Conservation (phyloP, 1,140 invertebrate species). For the Odontomachus brunneus region DNA sequence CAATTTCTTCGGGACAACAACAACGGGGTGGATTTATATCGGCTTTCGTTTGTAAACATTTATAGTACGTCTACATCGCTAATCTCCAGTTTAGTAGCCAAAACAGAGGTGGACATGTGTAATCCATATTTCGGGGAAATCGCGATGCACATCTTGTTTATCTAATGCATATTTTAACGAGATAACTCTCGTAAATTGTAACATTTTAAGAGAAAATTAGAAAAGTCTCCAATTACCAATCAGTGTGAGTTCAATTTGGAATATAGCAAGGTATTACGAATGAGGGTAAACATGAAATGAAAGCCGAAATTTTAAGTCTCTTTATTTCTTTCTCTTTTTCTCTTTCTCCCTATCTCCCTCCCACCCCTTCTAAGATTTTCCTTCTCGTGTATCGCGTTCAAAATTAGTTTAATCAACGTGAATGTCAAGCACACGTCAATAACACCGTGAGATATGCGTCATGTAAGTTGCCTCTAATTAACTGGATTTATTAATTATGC, state of each 20-base stretch:
- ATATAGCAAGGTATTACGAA: not conserved
- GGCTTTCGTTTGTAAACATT: constrained; percentile 15
- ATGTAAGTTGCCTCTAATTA: constrained; percentile 11
- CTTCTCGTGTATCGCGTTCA: too few species aligned
- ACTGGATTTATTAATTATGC: constrained; percentile 36
- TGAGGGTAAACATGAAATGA: not conserved
- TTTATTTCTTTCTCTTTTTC: too few species aligned
- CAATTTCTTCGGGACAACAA: not conserved
- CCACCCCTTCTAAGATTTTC: too few species aligned
- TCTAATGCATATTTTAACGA: not conserved
- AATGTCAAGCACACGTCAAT: constrained; percentile 4
- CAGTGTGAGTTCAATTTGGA: not conserved
- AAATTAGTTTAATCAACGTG: not conserved
- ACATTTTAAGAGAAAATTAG: not conserved
- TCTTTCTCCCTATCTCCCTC: too few species aligned
- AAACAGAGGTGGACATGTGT: not conserved
- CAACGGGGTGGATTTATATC: not conserved
- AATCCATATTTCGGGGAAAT: constrained; percentile 21
- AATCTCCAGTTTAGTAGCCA: constrained; percentile 15
- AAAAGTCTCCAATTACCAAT: not conserved
- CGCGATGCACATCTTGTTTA: constrained; percentile 13
- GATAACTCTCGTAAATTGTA: not conserved
- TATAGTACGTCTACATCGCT: not conserved
- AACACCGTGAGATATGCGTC: not conserved
- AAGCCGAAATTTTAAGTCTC: too few species aligned